These are phyloP conservation scores for Argopecten irradians DNA, from an alignment of 1,140 invertebrate genomes.

Conservation along the genomic window DNA sequence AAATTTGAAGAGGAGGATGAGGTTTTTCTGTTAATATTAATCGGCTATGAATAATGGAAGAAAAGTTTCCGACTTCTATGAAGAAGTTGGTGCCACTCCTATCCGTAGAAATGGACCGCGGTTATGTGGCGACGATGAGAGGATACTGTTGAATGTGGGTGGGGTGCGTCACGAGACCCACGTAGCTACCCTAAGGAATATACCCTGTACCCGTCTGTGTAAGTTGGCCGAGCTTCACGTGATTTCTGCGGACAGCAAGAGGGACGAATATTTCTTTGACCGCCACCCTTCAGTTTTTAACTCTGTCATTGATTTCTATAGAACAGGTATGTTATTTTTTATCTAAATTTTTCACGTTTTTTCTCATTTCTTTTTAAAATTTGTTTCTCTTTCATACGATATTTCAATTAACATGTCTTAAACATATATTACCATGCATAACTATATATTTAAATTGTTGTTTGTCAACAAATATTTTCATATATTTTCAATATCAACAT, in stretches of 20 bases:
- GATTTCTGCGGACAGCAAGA: conserved; percentile 55
- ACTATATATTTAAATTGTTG: background rate
- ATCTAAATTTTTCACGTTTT: background rate
- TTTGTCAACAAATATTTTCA: background rate
- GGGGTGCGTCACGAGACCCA: conserved; percentile 98
- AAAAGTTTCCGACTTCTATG: conserved; percentile 26
- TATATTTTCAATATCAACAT: background rate
- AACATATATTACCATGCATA: too few species aligned
- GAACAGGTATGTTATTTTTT: conserved; percentile 71
- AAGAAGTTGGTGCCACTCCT: conserved; percentile 52
- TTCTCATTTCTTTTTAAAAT: background rate
- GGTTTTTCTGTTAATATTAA: background rate
- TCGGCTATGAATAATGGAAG: conserved; percentile 41
- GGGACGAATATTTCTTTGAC: conserved; percentile 76
- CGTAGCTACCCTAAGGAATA: conserved; percentile 80
- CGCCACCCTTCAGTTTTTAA: conserved; percentile 76
- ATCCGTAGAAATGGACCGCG: conserved; percentile 41
- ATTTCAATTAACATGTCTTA: background rate
- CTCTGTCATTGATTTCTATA: conserved; percentile 75
- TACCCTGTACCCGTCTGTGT: conserved; percentile 73
- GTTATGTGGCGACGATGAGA: conserved; percentile 57
- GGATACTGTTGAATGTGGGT: conserved; percentile 96
- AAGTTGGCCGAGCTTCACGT: conserved; percentile 68
- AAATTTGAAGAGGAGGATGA: background rate
- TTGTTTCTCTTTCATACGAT: background rate